Evolutionary conservation across 2,888 invertebrate species (phyloP).

Genomic region (Pheosia gnoma): DNA sequence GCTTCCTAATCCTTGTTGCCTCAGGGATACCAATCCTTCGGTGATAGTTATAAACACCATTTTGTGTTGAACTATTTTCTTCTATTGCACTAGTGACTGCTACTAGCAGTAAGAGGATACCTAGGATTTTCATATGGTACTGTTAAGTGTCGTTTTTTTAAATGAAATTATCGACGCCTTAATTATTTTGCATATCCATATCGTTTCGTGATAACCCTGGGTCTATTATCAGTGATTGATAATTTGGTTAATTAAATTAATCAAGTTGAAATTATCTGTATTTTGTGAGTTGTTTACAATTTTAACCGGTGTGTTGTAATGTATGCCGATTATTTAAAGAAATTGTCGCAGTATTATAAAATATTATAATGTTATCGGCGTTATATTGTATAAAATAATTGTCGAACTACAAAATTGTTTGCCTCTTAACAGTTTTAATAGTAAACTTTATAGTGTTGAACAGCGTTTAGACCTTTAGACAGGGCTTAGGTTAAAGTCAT

Average conservation of each 20-base stretch:
- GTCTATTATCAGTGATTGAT: background rate
- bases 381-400: no score
- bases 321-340: background rate
- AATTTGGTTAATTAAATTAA: background rate
- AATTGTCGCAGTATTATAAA: no score
- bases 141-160: background rate
- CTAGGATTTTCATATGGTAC: slow-evolving; percentile 23
- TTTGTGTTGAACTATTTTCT: slow-evolving; percentile 15
- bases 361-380: no score
- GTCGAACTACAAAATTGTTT: no score
- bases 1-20: slow-evolving; percentile 44
- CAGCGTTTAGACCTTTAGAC: no score
- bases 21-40: slow-evolving; percentile 45
- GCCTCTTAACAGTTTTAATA: no score
- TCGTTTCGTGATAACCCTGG: background rate
- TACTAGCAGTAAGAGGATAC: slow-evolving; percentile 22
- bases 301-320: background rate
- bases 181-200: background rate
- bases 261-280: background rate
- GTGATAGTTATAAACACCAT: slow-evolving; percentile 49
- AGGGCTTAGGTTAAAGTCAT: no score
- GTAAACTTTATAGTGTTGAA: no score
- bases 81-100: slow-evolving; percentile 24
- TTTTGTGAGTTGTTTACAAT: background rate
- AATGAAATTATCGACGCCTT: background rate